Percentiles rank a stretch among this genome's conserved stretches.
phyloP scores from a whole-genome alignment of 1,140 invertebrate species.

The Megalopta genalis region DNA sequence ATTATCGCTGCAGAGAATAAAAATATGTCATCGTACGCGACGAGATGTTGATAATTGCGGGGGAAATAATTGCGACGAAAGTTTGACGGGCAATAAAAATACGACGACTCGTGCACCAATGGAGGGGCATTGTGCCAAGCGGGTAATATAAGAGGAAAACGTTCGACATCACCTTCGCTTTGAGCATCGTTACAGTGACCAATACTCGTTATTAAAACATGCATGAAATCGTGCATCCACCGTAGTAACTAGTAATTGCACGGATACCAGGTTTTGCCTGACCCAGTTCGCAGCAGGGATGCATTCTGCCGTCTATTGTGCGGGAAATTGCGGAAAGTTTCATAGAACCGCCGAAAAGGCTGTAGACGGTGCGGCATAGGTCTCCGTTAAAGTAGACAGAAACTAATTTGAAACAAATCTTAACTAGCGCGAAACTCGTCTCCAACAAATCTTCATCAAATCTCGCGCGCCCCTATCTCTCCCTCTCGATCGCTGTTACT shows the following conservation, averaged over 20 bases:
- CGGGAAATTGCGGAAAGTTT: slow-evolving; percentile 45
- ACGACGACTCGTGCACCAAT: too few relatives aligned
- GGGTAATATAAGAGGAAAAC: too few relatives aligned
- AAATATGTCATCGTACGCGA: too few relatives aligned
- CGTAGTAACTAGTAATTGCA: slow-evolving; percentile 27
- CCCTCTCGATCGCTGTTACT: background rate
- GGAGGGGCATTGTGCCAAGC: too few relatives aligned
- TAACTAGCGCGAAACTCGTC: slow-evolving; percentile 41
- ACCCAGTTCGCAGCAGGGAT: slow-evolving; percentile 17
- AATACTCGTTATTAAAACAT: slow-evolving; percentile 19
- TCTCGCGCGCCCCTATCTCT: background rate
- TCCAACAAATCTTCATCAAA: slow-evolving; percentile 38
- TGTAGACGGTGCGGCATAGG: slow-evolving; percentile 27
- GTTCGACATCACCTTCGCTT: too few relatives aligned
- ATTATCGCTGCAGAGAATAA: too few relatives aligned
- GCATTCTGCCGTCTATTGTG: slow-evolving; percentile 33
- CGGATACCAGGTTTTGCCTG: slow-evolving; percentile 29
- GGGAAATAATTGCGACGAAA: too few relatives aligned
- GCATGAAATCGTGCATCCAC: slow-evolving; percentile 3
- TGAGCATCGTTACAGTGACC: slow-evolving; percentile 1
- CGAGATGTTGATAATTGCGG: too few relatives aligned
- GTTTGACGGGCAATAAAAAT: too few relatives aligned
- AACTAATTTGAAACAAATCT: slow-evolving; percentile 62
- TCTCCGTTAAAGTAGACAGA: slow-evolving; percentile 33
- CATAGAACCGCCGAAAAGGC: slow-evolving; percentile 28